Base-by-base conservation (phyloP, 2,888 invertebrate genomes). In the Caenorhabditis afra region DNA sequence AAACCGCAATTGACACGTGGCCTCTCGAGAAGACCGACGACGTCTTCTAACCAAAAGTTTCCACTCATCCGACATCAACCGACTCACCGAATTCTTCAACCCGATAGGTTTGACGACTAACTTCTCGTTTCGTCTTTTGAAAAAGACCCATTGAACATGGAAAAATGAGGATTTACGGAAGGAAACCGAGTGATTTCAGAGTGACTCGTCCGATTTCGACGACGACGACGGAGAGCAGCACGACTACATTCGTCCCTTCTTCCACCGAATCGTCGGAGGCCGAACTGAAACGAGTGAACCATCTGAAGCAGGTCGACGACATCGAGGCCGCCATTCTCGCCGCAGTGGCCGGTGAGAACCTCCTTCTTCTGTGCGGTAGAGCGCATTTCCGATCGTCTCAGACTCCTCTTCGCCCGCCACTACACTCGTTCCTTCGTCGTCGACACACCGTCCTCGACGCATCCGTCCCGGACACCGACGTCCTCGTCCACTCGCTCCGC, bases 91-190 rank as follows among this genome's bases (percentile, higher is more conserved):
- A 53, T n/a, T n/a, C n/a, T 70, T 44, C 59, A 70, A 61, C 55
- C 64, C 41, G 57, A 71, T 71, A 71, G 71, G 71, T 71, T 71
- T 71, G 71, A 55, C 55, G n/a, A 59, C 50, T 59, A 68, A 55
- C 35, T 18, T n/a, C n/a, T n/a, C n/a, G n/a, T n/a, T n/a, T n/a
- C n/a, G n/a, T n/a, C n/a, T n/a, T n/a, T n/a, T n/a, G n/a, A n/a
- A n/a, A n/a, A n/a, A n/a, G n/a, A n/a, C n/a, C n/a, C n/a, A n/a
- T n/a, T n/a, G n/a, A n/a, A n/a, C n/a, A n/a, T n/a, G n/a, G n/a
- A n/a, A n/a, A n/a, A n/a, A n/a, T n/a, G n/a, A n/a, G n/a, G n/a
- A n/a, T n/a, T n/a, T n/a, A n/a, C n/a, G n/a, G n/a, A 7, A 16
- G 14, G 52, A 52, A n/a, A 37, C 3, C n/a, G 7, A 22, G 49